Evolutionary conservation across 2,888 invertebrate species (phyloP), one percentile per base, ranked within the genome.

Genomic region (Caenorhabditis panamensis): DNA sequence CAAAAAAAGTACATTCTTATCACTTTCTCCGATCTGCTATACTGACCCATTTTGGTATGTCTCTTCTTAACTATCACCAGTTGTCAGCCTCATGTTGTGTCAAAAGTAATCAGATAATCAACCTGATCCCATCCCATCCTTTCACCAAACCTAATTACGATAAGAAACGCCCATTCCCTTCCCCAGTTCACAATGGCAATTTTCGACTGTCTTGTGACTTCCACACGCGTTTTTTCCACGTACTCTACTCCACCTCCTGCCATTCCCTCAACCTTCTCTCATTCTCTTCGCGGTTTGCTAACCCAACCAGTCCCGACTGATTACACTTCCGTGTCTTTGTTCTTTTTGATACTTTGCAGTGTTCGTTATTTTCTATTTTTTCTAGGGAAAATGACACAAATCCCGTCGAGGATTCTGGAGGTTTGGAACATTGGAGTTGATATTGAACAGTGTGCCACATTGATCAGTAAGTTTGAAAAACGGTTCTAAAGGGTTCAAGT

Each of bases 311-410:
- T 8, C 9, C 41, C 53, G 16, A 16, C 53, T 53, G 53, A 53
- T 53, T 22, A 53, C 53, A 49, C 49, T 49, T 49, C 49, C 49
- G 18, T 11, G 49, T 20, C 22, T 20, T 49, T 49, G 49, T 49
- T 49, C 49, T 49, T 20, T 49, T 49, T n/a, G n/a, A n/a, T n/a
- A n/a, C n/a, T n/a, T n/a, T n/a, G n/a, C n/a, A n/a, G n/a, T n/a
- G n/a, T n/a, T n/a, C n/a, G n/a, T n/a, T n/a, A n/a, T n/a, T n/a
- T n/a, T n/a, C n/a, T n/a, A n/a, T n/a, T n/a, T 49, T 18, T 20
- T 20, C 8, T 3, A 11, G 4, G 11, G 18, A 20, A 20, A 22
- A 6, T 49, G 6, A 41, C 13, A 13, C 1, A 20, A 9, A 22
- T 53, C 2, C 20, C 51, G 18, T n/a, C 18, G 51, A 2, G 51